Evolutionary conservation across 2,113 vertebrate genomes (phyloP), one percentile per base, ranked within the genome.

Genomic region (Jacana jacana): DNA sequence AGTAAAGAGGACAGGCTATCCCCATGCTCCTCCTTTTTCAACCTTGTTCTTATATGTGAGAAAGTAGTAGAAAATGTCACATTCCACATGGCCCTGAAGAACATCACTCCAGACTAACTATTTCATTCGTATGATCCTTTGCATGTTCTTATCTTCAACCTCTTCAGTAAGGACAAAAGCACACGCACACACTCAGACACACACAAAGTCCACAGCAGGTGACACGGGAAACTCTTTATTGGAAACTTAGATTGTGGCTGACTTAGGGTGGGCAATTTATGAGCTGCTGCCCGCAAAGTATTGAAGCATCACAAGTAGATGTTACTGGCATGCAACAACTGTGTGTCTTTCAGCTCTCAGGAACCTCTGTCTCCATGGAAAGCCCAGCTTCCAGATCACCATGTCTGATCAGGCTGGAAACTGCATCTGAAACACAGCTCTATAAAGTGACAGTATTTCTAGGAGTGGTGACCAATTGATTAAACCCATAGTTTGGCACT

Each of bases 281-380:
- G 42, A 83, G 11, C 44, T 70, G 39, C 51, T 83, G 69, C 33
- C 51, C 6, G 4, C 55, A 68, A 52, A 68, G 42, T 4, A 28
- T 44, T 40, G 12, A 55, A 33, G 24, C 7, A 20, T 17, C 19
- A 33, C 24, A 20, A 57, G 30, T 0, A 1, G 11, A 17, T 78
- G 35, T 33, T 46, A 4, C 22, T 10, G 22, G 35, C 55, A 42
- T 60, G 23, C 10, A 64, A 11, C 11, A 25, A 13, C 17, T 0
- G 0, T 2, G 16, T 16, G 13, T 17, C 24, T 84, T 54, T 48
- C 52, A 28, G 22, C 16, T 81, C 30, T 28, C 18, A 14, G 24
- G 10, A 22, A 57, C 16, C 9, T 46, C 33, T 3, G 1, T 16
- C 35, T 22, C 33, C 1, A 0, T 6, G 4, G 4, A 3, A 48